Percentiles rank a stretch among this genome's conserved stretches.
Conservation (phyloP, 92 coral and sea anemone species). For the Desmophyllum pertusum region DNA sequence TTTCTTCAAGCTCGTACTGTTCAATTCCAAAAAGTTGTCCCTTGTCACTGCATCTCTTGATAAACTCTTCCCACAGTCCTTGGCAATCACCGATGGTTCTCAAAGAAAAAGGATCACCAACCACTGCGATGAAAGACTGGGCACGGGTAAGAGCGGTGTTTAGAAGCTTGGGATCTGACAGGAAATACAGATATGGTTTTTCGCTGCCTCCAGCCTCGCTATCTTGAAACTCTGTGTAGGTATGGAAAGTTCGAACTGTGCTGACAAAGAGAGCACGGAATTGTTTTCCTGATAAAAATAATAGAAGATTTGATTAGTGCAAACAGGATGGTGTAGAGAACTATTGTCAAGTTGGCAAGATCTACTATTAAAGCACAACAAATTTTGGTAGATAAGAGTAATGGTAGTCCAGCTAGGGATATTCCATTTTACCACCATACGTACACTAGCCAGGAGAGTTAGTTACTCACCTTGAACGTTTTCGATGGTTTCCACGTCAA, state of each 20-base stretch:
- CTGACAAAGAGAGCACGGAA: slow-evolving; percentile 77
- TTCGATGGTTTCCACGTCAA: slow-evolving; percentile 65
- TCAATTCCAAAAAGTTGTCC: slow-evolving; percentile 57
- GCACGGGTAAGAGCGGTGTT: slow-evolving; percentile 85
- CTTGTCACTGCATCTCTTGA: slow-evolving; percentile 52
- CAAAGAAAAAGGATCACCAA: slow-evolving; percentile 79
- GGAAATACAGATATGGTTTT: slow-evolving; percentile 29
- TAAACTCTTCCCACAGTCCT: slow-evolving; percentile 69
- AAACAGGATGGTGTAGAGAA: background rate
- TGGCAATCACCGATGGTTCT: slow-evolving; percentile 72
- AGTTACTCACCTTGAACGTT: slow-evolving; percentile 65
- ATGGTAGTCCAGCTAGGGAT: too few relatives aligned
- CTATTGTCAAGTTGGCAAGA: background rate
- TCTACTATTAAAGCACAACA: background rate
- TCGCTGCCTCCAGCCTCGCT: background rate
- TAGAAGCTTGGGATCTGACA: slow-evolving; percentile 61
- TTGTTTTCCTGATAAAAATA: slow-evolving; percentile 56
- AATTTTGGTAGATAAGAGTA: background rate
- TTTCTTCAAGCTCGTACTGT: slow-evolving; percentile 20
- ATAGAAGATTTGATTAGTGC: background rate
- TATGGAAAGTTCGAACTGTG: slow-evolving; percentile 71
- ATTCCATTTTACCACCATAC: too few relatives aligned
- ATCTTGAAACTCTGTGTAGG: slow-evolving; percentile 16
- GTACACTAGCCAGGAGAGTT: background rate
- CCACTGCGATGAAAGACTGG: slow-evolving; percentile 77